phyloP scores from a whole-genome alignment of 2,113 vertebrate species.

The Sakesphorus luctuosus region DNA sequence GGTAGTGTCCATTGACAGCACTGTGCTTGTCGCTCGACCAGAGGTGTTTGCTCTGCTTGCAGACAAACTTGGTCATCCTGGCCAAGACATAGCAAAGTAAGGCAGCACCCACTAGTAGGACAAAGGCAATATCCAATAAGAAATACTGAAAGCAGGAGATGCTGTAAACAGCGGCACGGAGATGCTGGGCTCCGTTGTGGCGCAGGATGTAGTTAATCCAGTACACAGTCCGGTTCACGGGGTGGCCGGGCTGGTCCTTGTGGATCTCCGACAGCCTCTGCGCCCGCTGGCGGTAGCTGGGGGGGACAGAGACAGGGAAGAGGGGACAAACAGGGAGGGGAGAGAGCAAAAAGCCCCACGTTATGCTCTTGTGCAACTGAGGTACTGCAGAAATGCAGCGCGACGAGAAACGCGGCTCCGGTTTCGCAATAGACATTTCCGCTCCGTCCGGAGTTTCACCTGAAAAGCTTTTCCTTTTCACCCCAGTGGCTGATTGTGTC shows the following conservation, averaged over 20 bases:
- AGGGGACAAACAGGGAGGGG: neutral
- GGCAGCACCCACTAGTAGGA: slow-evolving; percentile 75
- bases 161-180: slow-evolving; percentile 89
- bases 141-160: slow-evolving; percentile 94
- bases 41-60: slow-evolving; percentile 68
- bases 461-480: neutral
- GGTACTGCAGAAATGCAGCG: neutral
- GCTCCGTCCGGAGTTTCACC: fast-evolving
- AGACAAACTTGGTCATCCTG: slow-evolving; percentile 75
- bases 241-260: slow-evolving; percentile 94
- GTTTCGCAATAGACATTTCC: neutral
- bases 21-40: slow-evolving; percentile 69
- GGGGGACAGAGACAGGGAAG: neutral
- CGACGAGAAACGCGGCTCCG: fast-evolving
- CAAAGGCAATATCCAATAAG: slow-evolving; percentile 86
- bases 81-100: slow-evolving; percentile 75
- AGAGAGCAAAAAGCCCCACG: neutral
- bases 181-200: slow-evolving; percentile 89
- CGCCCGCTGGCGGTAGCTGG: slow-evolving; percentile 88
- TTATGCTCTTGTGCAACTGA: neutral
- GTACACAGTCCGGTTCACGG: slow-evolving; percentile 90
- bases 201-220: slow-evolving; percentile 97
- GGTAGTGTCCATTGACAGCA: slow-evolving; percentile 90
- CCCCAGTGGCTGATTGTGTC: fast-evolving
- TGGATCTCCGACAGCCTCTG: slow-evolving; percentile 91